Percentiles rank a stretch among this genome's conserved stretches.
These are phyloP conservation scores for Drosophila diplacantha DNA, from an alignment of 2,888 invertebrate species.

Conservation along the genomic window DNA sequence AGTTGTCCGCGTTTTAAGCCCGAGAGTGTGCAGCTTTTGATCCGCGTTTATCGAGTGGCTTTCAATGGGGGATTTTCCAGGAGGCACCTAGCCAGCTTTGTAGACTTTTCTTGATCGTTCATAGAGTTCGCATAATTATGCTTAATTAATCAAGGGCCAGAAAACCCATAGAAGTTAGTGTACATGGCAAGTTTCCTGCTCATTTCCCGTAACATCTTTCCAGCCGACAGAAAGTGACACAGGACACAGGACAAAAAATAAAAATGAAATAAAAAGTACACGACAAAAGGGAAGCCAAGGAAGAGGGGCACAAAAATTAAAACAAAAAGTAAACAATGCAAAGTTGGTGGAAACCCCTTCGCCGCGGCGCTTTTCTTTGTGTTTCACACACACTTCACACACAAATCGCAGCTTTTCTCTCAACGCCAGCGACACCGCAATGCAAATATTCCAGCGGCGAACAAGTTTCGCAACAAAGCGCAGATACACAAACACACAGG, in stretches of 20 bases:
- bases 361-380: conserved; percentile 25
- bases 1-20: background rate
- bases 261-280: conserved; percentile 45
- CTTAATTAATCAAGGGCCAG: background rate
- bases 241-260: conserved; percentile 10
- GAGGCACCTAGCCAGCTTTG: background rate
- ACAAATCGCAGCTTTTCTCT: conserved; percentile 53
- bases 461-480: conserved; percentile 41
- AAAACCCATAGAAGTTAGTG: background rate
- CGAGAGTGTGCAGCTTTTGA: background rate
- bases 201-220: background rate
- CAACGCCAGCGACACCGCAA: conserved; percentile 60
- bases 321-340: conserved; percentile 66
- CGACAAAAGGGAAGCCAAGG: background rate
- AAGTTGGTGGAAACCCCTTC: conserved; percentile 39
- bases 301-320: conserved; percentile 35
- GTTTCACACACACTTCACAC: conserved; percentile 47
- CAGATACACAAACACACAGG: conserved; percentile 2
- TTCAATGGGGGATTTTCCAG: background rate
- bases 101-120: too few relatives aligned
- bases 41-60: background rate
- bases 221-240: conserved; percentile 2
- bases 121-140: too few relatives aligned
- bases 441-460: conserved; percentile 63
- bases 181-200: background rate